Conservation (phyloP, 2,797 vertebrate genomes). For the Numenius phaeopus region DNA sequence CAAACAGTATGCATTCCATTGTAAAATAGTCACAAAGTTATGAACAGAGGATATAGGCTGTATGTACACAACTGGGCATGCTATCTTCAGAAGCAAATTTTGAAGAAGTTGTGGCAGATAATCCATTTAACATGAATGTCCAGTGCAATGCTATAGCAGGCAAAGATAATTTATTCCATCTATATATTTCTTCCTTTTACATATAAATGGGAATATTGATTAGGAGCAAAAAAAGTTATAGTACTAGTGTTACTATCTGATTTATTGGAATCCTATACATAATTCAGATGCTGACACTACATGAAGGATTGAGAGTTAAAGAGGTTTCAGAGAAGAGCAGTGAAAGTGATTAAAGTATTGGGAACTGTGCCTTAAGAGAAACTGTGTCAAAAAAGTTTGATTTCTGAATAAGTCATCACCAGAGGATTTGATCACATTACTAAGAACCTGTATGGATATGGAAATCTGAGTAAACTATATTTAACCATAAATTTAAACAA, state of each 20-base stretch:
- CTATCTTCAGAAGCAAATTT: not conserved
- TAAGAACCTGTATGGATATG: not conserved
- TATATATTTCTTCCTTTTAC: not conserved
- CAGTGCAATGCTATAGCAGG: not conserved
- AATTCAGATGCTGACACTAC: not conserved
- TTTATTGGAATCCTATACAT: not conserved
- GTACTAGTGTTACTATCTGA: not conserved
- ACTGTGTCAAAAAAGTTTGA: not conserved
- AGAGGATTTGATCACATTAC: not conserved
- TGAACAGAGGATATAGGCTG: not conserved
- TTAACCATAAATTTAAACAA: not conserved
- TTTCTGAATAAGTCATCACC: not conserved
- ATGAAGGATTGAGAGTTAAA: not conserved
- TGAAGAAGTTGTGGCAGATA: not conserved
- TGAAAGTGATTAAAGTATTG: not conserved
- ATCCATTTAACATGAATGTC: not conserved
- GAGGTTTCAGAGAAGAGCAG: not conserved
- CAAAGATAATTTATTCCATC: not conserved
- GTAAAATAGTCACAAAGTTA: not conserved
- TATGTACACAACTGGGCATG: not conserved
- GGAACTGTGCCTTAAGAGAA: not conserved
- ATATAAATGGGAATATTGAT: not conserved
- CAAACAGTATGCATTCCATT: not conserved
- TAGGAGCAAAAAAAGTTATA: not conserved
- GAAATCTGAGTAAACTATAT: not conserved